Percentiles rank a stretch among this genome's conserved stretches.
These are phyloP conservation scores for Teleogryllus occipitalis DNA, from an alignment of 1,140 invertebrate species.

Conservation along the genomic window DNA sequence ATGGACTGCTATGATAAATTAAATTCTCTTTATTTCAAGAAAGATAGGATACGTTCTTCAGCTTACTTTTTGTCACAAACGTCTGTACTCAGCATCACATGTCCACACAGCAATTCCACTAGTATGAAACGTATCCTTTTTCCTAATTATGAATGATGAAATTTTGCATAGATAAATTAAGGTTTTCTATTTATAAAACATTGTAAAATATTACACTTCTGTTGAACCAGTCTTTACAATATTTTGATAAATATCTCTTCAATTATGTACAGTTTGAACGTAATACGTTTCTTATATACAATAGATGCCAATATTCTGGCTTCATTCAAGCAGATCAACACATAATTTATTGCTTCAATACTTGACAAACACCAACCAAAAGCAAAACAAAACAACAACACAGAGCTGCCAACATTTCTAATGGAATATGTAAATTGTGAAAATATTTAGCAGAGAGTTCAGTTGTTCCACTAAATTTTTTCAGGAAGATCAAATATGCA, in stretches of 20 bases:
- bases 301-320: background rate
- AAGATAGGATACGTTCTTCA: no score
- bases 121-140: no score
- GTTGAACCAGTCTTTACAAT: conserved; percentile 4
- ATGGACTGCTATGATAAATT: no score
- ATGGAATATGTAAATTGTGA: no score
- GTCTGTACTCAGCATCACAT: no score
- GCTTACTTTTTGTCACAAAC: no score
- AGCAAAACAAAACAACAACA: background rate
- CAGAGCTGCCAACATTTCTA: background rate
- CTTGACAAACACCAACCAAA: background rate
- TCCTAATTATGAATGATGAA: background rate
- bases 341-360: background rate
- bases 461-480: no score
- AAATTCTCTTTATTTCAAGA: no score
- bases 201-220: background rate
- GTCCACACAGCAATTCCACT: no score
- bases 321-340: background rate
- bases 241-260: background rate
- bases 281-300: background rate
- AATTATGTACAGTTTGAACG: background rate
- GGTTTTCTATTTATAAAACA: background rate
- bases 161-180: background rate
- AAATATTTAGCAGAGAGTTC: no score
- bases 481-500: no score